Conservation (phyloP, 92 coral and sea anemone species). For the Bergia sp. region DNA sequence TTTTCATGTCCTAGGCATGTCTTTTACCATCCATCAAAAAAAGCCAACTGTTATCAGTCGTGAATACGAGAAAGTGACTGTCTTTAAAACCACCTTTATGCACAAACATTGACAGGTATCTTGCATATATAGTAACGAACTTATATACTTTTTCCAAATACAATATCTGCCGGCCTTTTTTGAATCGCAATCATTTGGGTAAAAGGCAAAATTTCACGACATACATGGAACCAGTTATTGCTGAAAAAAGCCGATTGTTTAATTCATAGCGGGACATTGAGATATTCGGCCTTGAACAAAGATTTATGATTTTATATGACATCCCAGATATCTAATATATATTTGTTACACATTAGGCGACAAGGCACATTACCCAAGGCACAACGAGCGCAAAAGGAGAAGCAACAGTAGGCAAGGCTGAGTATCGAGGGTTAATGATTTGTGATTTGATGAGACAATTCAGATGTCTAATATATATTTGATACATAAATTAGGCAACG, state of each 20-base stretch:
- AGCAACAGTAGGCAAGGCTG: slow-evolving; percentile 11
- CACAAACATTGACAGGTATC: slow-evolving; percentile 5
- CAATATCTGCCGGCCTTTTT: slow-evolving; percentile 6
- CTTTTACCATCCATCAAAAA: not conserved
- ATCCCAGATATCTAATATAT: slow-evolving; percentile 5
- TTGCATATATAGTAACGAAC: slow-evolving; percentile 3
- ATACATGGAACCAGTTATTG: slow-evolving; percentile 3
- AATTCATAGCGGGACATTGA: slow-evolving; percentile 5
- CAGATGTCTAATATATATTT: slow-evolving; percentile 14
- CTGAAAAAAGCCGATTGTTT: slow-evolving; percentile 5
- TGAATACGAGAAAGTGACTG: slow-evolving; percentile 5
- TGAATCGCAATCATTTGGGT: no score
- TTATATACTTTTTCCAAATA: slow-evolving; percentile 1
- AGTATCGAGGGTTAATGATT: slow-evolving; percentile 10
- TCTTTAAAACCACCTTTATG: slow-evolving; percentile 3
- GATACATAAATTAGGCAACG: slow-evolving; percentile 3
- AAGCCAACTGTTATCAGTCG: slow-evolving; percentile 6
- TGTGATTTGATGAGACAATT: slow-evolving; percentile 13
- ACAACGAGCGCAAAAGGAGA: not conserved
- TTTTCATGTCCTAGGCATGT: slow-evolving; percentile 4
- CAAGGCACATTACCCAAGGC: not conserved
- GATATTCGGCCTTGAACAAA: slow-evolving; percentile 10
- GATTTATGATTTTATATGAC: slow-evolving; percentile 4
- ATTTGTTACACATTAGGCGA: slow-evolving; percentile 10
- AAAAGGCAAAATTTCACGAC: slow-evolving; percentile 4